These are phyloP conservation scores for Asbolus verrucosus DNA, from an alignment of 1,140 invertebrate species.

Conservation along the genomic window DNA sequence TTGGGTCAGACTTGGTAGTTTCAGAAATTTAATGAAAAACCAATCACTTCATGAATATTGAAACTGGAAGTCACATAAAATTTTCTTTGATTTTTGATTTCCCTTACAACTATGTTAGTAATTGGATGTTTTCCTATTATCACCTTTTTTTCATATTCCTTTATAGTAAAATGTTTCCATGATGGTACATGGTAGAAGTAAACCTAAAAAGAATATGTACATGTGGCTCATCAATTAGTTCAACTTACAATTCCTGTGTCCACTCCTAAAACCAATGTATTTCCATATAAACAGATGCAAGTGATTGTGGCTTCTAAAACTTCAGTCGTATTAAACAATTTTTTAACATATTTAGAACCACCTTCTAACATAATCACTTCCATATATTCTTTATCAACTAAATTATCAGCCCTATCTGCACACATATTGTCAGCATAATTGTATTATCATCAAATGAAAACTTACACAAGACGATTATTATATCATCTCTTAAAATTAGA, in stretches of 20 bases:
- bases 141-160: conserved; percentile 56
- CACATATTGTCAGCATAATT: conserved; percentile 42
- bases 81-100: conserved; percentile 54
- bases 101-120: conserved; percentile 58
- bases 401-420: conserved; percentile 53
- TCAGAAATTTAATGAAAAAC: conserved; percentile 48
- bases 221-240: not conserved
- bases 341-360: conserved; percentile 57
- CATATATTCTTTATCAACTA: conserved; percentile 56
- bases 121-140: conserved; percentile 60
- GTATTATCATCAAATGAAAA: conserved; percentile 6
- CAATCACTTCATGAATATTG: conserved; percentile 58
- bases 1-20: not conserved
- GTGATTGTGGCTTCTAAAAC: conserved; percentile 60
- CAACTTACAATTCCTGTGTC: conserved; percentile 59
- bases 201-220: conserved; percentile 53
- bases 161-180: conserved; percentile 60
- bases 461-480: conserved; percentile 61
- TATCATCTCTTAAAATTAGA: conserved; percentile 58
- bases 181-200: conserved; percentile 59
- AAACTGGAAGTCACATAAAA: conserved; percentile 60
- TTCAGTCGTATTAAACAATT: conserved; percentile 62
- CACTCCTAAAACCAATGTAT: conserved; percentile 60
- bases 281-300: conserved; percentile 63
- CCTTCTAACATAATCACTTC: conserved; percentile 60